Base-by-base conservation (phyloP, 37 sponge, comb jelly and placozoan genomes). In the Beroe ovata region DNA sequence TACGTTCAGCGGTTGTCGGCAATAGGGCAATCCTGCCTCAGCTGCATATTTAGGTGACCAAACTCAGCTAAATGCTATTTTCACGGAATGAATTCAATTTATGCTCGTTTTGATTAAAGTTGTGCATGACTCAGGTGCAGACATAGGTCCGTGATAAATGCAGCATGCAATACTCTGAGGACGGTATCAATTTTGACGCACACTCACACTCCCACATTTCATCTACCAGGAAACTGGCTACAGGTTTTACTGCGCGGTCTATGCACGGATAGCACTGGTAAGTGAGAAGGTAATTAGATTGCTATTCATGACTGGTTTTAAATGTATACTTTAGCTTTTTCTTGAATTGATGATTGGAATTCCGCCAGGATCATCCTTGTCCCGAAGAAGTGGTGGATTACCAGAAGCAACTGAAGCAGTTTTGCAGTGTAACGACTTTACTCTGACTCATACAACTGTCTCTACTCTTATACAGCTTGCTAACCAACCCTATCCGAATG, bases 341-440 rank as follows among this genome's bases (percentile, higher is more conserved):
- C 11, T 47, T 47, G 54, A 47, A 47, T 47, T 47, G 11, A 47
- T 6, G 54, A 47, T 77, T 3, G 2, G 16, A 16, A 25, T 23
- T 40, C 26, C 54, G 23, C 38, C 84, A 77, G 84, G 38, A 4
- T 77, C 84, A 8, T 77, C 84, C 33, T 25, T 42, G 8, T 77
- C 84, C 4, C 35, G 84, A 42, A 42, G 84, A 0, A 77, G 84
- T 77, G 84, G 36, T 77, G 84, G 84, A 42, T 36, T 77, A 33
- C 84, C 84, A 23, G 84, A 77, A 41, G 84, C 84, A 0, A 39
- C 33, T 23, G 84, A 77, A 42, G 84, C 84, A 38, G 41, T 77
- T n/a, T 25, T 77, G 0, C 84, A 77, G 54, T 77, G 84, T 20
- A 4, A 16, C 8, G n/a, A 42, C 54, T 0, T 77, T 3, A 38